A percentile compares a stretch with the other conserved stretches of the same genome.
Conservation (phyloP, 2,113 vertebrate species). For the Fukomys damarensis region DNA sequence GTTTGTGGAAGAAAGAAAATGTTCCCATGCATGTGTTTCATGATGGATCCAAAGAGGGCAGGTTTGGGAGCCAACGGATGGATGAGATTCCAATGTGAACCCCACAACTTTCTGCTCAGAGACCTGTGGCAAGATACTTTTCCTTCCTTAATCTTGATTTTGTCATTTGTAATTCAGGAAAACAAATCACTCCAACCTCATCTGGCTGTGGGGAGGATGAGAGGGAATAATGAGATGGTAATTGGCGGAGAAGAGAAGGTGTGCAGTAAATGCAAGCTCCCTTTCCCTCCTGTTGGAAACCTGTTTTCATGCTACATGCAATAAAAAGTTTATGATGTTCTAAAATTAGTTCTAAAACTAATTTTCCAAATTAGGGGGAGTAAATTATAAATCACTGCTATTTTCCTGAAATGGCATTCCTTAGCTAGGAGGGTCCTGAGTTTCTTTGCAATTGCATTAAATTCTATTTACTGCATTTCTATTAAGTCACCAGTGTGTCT, state of each 20-base stretch:
- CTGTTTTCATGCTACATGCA: neutral
- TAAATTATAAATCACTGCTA: conserved; percentile 58
- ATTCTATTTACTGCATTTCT: conserved; percentile 63
- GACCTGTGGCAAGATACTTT: neutral
- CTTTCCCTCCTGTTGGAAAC: neutral
- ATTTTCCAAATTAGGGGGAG: conserved; percentile 67
- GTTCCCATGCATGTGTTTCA: neutral
- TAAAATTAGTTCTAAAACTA: conserved; percentile 66
- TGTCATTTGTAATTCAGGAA: neutral
- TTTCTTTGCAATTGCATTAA: conserved; percentile 65
- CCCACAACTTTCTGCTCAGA: neutral
- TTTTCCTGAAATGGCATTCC: conserved; percentile 67
- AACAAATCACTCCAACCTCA: neutral
- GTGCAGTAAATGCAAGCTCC: fast-evolving
- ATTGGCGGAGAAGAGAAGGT: neutral
- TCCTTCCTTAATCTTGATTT: neutral
- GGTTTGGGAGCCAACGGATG: neutral
- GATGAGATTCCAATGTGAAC: neutral
- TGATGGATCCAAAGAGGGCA: neutral
- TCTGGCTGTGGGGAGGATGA: neutral
- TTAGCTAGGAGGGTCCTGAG: conserved; percentile 57
- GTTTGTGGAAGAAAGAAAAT: neutral
- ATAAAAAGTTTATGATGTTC: conserved; percentile 68
- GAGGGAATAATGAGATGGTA: neutral
- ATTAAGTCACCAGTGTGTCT: neutral